phyloP scores from a whole-genome alignment of 2,113 vertebrate genomes.

The Phrynosoma blainvillii region DNA sequence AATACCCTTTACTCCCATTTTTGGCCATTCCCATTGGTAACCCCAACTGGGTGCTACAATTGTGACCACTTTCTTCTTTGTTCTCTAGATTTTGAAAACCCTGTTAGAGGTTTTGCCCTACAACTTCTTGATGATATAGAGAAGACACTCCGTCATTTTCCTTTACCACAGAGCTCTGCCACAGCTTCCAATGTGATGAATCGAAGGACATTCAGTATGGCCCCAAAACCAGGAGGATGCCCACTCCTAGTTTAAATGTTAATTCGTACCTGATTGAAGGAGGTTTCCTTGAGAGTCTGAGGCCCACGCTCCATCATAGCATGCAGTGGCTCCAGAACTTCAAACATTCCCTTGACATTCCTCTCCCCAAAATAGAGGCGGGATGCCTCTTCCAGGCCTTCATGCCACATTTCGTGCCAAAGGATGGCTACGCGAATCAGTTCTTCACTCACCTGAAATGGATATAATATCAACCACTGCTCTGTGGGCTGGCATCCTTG shows the following conservation, averaged over 20 bases:
- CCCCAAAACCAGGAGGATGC: background rate
- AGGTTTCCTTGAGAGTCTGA: conserved; percentile 97
- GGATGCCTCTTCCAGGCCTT: conserved; percentile 95
- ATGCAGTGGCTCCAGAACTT: conserved; percentile 95
- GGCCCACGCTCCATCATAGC: conserved; percentile 99
- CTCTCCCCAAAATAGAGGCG: conserved; percentile 97
- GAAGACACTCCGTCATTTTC: too few species aligned
- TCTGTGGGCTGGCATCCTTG: too few species aligned
- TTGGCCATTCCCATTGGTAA: too few species aligned
- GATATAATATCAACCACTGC: background rate
- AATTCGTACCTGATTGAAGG: conserved; percentile 92
- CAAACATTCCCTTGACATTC: conserved; percentile 99
- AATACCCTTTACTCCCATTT: too few species aligned
- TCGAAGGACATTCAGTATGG: too few species aligned
- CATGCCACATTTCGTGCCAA: conserved; percentile 99
- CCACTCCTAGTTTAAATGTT: too few species aligned
- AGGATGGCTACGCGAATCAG: conserved; percentile 97
- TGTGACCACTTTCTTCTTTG: too few species aligned
- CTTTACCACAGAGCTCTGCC: too few species aligned
- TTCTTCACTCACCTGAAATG: conserved; percentile 93
- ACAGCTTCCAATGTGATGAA: background rate
- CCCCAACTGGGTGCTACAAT: too few species aligned
- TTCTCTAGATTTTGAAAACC: too few species aligned
- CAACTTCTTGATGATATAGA: too few species aligned
- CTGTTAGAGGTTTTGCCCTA: too few species aligned